phyloP scores from a whole-genome alignment of 2,797 vertebrate genomes.

The Bradypus variegatus region DNA sequence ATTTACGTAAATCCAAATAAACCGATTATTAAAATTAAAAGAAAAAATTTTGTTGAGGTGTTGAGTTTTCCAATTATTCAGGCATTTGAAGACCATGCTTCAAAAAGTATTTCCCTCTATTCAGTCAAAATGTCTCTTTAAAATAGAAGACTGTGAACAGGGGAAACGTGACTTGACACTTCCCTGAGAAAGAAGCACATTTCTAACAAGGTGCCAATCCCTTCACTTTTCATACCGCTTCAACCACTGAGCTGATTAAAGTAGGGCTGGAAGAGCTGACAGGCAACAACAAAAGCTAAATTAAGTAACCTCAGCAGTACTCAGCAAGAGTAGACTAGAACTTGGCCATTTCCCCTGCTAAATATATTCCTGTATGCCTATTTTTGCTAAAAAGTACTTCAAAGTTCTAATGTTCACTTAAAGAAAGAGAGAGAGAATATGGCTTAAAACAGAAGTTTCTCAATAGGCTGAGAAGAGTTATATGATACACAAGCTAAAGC shows the following conservation, averaged over 20 bases:
- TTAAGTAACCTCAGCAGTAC: not conserved
- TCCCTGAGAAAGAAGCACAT: not conserved
- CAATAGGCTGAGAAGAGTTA: not conserved
- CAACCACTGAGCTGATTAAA: not conserved
- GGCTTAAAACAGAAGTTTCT: not conserved
- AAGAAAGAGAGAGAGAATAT: no score
- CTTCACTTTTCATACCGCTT: not conserved
- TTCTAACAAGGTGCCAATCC: not conserved
- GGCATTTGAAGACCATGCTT: not conserved
- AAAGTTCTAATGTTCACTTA: not conserved
- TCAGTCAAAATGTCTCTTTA: not conserved
- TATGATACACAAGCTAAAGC: not conserved
- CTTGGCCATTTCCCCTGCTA: not conserved
- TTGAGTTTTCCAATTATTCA: not conserved
- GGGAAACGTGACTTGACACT: not conserved
- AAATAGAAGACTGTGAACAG: not conserved
- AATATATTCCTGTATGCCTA: not conserved
- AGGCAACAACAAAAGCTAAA: not conserved
- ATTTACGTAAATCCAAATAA: not conserved
- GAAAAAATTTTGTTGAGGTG: no score
- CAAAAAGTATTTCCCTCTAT: constrained; percentile 5
- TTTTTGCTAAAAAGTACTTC: not conserved
- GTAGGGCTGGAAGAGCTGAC: not conserved
- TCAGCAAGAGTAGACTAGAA: not conserved
- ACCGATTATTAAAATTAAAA: not conserved